Base-by-base conservation (phyloP, 1,140 invertebrate genomes). In the Schlechtendalia chinensis region DNA sequence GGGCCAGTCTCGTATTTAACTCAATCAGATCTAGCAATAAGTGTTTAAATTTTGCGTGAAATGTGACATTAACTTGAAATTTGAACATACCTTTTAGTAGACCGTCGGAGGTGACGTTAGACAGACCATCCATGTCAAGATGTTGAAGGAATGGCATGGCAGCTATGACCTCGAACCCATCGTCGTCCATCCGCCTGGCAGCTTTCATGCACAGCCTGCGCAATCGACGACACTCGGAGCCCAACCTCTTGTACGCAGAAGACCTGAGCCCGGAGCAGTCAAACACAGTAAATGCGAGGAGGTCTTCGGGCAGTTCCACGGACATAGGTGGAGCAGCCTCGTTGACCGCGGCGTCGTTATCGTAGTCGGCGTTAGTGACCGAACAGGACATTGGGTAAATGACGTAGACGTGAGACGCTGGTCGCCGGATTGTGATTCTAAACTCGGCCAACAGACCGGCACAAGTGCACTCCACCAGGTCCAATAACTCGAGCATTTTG, bases 401-500 rank as follows among this genome's bases (percentile, higher is more conserved):
- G 17, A 58, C 75, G 39, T 61, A 79, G 3, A 58, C n/a, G 10
- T 39, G 75, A 3, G 75, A 29, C 17, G 58, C 58, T 2, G 75
- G 75, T 8, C 56, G 56, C 8, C 75, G 39, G 22, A 79, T 0
- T 4, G 75, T 79, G 14, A 79, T 39, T 3, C 58, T 24, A 22
- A 79, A 79, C 22, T 79, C 75, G 58, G 75, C 24, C 32, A 79
- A 39, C 39, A 79, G 39, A 79, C 75, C 75, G 24, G 75, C 75
- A 22, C 75, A 79, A 5, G 75, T 79, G 39, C 54, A 50, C 45
- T 79, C 75, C 0, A 79, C 75, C 22, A 1, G 14, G 2, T 79
- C 39, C 39, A 79, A 27, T 14, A 79, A 39, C 3, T 19, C 24
- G 4, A 61, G 5, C 39, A 79, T 58, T 0, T 27, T 16, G 14